Conservation (phyloP, 2,797 vertebrate genomes). For the Podargus strigoides region DNA sequence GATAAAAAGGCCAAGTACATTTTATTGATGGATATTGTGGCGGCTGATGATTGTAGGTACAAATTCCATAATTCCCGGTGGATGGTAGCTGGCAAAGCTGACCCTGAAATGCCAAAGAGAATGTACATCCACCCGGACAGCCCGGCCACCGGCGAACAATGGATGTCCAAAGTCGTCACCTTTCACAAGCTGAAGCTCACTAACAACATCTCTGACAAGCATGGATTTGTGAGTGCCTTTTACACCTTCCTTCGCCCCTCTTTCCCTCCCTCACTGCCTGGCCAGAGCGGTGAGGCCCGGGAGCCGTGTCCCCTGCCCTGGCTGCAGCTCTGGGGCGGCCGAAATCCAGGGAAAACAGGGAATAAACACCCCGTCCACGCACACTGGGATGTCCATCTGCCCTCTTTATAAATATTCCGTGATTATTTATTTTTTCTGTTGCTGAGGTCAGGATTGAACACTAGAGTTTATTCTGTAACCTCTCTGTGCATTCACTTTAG, state of each 20-base stretch:
- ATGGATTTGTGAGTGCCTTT: slow-evolving; percentile 94
- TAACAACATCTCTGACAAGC: slow-evolving; percentile 98
- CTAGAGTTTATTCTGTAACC: neutral
- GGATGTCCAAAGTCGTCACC: slow-evolving; percentile 99
- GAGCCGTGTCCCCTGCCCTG: neutral
- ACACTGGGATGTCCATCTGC: neutral
- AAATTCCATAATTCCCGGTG: slow-evolving; percentile 99
- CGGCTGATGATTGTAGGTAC: slow-evolving; percentile 97
- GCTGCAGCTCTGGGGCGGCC: neutral
- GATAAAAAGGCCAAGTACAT: slow-evolving; percentile 99
- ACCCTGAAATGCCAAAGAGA: slow-evolving; percentile 98
- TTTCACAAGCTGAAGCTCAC: slow-evolving; percentile 99
- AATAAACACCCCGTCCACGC: rapidly evolving
- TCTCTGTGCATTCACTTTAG: neutral
- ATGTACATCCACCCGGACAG: slow-evolving; percentile 99
- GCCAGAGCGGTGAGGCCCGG: neutral
- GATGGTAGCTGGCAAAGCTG: slow-evolving; percentile 98
- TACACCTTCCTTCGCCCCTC: neutral
- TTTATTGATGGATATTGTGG: slow-evolving; percentile 97
- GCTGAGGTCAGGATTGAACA: neutral
- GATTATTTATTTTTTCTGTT: neutral
- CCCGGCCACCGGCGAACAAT: slow-evolving; percentile 96
- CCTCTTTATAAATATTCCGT: rapidly evolving
- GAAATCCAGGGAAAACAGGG: neutral
- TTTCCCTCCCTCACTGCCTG: neutral